Base-by-base conservation (phyloP, 2,113 vertebrate species). In the Cygnus atratus region DNA sequence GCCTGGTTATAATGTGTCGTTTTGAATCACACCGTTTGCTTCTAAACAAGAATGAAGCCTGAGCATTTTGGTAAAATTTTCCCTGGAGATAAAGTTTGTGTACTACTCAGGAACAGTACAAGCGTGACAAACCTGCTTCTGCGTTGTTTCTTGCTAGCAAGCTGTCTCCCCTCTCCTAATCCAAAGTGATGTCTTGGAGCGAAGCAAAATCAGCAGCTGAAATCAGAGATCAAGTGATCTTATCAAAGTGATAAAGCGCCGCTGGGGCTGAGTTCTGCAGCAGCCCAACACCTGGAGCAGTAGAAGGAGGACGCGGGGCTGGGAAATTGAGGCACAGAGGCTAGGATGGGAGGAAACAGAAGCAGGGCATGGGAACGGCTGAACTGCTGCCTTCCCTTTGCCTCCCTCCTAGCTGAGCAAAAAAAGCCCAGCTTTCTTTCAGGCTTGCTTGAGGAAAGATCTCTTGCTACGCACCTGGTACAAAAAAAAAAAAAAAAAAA, bases 271-370 rank as follows among this genome's bases (percentile, higher is more conserved):
- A 43, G 74, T 3, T 84, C 52, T 29, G 44, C 18, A 58, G 19
- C 35, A 2, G 20, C 11, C 8, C 31, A 62, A 46, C 4, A 58
- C 41, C 19, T 7, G 28, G 21, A 33, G 37, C 1, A 0, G 66
- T 68, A 33, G 48, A 63, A 48, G 39, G 35, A 35, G 37, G 31
- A 59, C 62, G 22, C 0, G 12, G 31, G 37, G 33, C 13, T 20
- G 28, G 37, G 41, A 44, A 46, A 12, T 8, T 26, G 50, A 52
- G 50, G 50, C 50, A 6, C 52, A 6, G 7, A 43, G 52, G 22
- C 28, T 41, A 33, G 33, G 2, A 39, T 10, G 22, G 35, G 70
- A 79, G 50, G 66, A 70, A 63, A 73, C 28, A 73, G 67, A 57
- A 25, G 7, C 29, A 29, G 13, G 28, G 6, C 12, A 29, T 3